phyloP scores from a whole-genome alignment of 2,113 vertebrate genomes.

The Leptobrachium leishanense region DNA sequence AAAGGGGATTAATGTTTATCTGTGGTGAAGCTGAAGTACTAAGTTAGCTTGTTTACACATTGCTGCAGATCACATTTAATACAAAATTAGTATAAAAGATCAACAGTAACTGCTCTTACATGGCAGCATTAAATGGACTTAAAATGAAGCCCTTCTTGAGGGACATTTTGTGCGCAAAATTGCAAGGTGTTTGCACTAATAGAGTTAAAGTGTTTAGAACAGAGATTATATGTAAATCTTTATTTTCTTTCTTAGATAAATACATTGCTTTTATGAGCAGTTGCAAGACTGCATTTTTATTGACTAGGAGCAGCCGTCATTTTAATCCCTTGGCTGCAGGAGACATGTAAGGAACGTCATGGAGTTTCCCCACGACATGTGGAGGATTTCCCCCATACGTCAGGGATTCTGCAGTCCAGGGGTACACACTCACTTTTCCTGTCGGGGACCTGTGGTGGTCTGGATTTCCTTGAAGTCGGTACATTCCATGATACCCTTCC shows the following conservation, averaged over 20 bases:
- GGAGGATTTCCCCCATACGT: too few species aligned
- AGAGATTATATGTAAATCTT: conserved; percentile 62
- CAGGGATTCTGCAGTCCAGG: too few species aligned
- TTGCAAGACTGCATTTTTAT: background rate
- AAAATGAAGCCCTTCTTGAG: conserved; percentile 81
- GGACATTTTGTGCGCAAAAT: conserved; percentile 78
- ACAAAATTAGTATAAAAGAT: conserved; percentile 99
- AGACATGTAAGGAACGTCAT: too few species aligned
- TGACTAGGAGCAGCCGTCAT: too few species aligned
- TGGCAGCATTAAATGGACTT: conserved; percentile 81
- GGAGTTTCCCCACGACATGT: too few species aligned
- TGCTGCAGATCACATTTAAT: conserved; percentile 96
- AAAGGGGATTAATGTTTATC: conserved; percentile 99
- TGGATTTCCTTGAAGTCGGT: too few species aligned
- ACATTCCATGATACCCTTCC: too few species aligned
- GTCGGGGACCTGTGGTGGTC: too few species aligned
- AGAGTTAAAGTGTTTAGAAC: conserved; percentile 58
- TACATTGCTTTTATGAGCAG: background rate
- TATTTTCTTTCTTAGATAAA: conserved; percentile 54
- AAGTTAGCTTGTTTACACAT: conserved; percentile 93
- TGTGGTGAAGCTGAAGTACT: conserved; percentile 88
- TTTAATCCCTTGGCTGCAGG: too few species aligned
- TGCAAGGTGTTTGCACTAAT: conserved; percentile 57
- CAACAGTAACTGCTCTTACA: conserved; percentile 85
- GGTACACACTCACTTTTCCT: too few species aligned